Conservation (phyloP, 2,797 vertebrate genomes). For the Masticophis lateralis region DNA sequence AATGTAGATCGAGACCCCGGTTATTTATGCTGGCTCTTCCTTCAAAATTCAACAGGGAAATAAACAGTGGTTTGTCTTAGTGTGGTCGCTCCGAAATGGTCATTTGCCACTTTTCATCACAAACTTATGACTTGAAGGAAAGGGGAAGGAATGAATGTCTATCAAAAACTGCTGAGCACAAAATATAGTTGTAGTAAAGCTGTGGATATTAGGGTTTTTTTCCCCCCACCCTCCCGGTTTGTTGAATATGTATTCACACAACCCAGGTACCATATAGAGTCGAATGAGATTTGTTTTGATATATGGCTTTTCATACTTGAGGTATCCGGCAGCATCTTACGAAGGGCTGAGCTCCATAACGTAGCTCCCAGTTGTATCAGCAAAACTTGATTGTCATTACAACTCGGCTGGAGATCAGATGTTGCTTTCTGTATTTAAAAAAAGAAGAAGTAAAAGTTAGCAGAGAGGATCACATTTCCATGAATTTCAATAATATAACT, state of each 20-base stretch:
- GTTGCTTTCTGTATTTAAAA: slow-evolving; percentile 27
- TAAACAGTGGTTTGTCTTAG: slow-evolving; percentile 19
- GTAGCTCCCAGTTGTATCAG: slow-evolving; percentile 60
- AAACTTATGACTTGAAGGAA: slow-evolving; percentile 27
- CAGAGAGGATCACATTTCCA: slow-evolving; percentile 45
- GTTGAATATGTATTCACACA: slow-evolving; percentile 65
- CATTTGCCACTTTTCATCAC: slow-evolving; percentile 34
- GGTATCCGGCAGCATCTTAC: slow-evolving; percentile 66
- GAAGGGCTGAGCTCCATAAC: slow-evolving; percentile 66
- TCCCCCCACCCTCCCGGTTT: slow-evolving; percentile 20
- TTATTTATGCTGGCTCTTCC: slow-evolving; percentile 12
- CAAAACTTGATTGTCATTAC: slow-evolving; percentile 63
- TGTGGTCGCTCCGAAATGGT: neutral
- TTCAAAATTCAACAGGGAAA: slow-evolving; percentile 2
- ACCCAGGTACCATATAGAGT: slow-evolving; percentile 52
- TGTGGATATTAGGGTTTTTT: neutral
- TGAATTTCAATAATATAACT: slow-evolving; percentile 47
- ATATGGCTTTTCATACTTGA: slow-evolving; percentile 65
- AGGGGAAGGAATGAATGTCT: neutral
- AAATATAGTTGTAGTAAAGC: slow-evolving; percentile 16
- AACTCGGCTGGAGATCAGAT: slow-evolving; percentile 58
- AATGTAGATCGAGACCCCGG: neutral
- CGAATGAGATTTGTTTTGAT: slow-evolving; percentile 65
- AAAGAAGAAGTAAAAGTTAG: slow-evolving; percentile 38
- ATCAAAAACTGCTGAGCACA: slow-evolving; percentile 12